Percentiles rank a stretch among this genome's conserved stretches.
Evolutionary conservation across 2,113 vertebrate genomes (phyloP).

Genomic region (Verasper variegatus): DNA sequence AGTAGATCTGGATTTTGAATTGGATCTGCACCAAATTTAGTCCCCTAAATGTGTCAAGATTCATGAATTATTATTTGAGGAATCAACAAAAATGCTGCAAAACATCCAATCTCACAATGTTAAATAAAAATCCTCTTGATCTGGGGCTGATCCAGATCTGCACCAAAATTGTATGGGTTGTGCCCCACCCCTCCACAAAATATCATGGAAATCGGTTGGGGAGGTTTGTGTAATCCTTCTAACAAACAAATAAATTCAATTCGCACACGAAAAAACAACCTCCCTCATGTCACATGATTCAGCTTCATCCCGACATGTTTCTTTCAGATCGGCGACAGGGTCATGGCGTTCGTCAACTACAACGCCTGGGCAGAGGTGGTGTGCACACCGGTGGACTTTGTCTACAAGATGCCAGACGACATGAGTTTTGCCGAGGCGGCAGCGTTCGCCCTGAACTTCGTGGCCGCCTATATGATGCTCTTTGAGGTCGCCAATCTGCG

Average conservation of each 20-base stretch:
- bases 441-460: conserved; percentile 96
- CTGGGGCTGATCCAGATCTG: too few relatives aligned
- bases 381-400: conserved; percentile 91
- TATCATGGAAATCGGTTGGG: too few relatives aligned
- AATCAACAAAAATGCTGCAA: neutral
- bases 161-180: neutral
- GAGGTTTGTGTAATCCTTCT: neutral
- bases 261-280: too few relatives aligned
- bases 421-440: conserved; percentile 97
- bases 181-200: neutral
- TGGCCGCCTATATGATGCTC: conserved; percentile 98
- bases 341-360: conserved; percentile 97
- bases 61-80: neutral
- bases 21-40: neutral
- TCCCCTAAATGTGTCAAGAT: neutral
- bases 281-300: neutral
- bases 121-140: too few relatives aligned
- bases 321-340: conserved; percentile 93
- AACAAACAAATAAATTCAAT: neutral
- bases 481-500: conserved; percentile 96
- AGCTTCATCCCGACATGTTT: neutral
- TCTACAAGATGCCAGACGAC: conserved; percentile 96
- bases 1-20: too few relatives aligned
- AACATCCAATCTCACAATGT: too few relatives aligned
- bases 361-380: conserved; percentile 98